Evolutionary conservation across 1,140 invertebrate species (phyloP), one percentile per base, ranked within the genome.

Genomic region (Drosophila gunungcola): DNA sequence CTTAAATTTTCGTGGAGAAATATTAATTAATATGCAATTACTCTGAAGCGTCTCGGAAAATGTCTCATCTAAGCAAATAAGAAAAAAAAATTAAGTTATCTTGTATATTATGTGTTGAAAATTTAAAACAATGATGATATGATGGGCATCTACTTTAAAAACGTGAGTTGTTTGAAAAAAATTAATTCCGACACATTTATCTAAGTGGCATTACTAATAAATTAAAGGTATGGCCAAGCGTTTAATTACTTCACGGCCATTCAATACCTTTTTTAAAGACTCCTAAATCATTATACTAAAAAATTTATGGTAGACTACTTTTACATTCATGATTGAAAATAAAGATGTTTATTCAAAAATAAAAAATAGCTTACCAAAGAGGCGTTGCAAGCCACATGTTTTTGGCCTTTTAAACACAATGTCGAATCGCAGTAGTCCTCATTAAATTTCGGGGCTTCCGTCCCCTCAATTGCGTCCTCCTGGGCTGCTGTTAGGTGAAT

Each of bases 351-450:
- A 39, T 12, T 0, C 7, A 13, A 3, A 27, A 10, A 13, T 29
- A 4, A 7, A 2, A 13, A 41, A 0, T 29, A 42, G 36, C 56
- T 52, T n/a, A 64, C 61, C 13, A 4, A 6, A 29, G 55, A n/a
- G 5, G 3, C 39, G 1, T 68, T 45, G 13, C 64, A 68, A 2
- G 60, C 64, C 3, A 64, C 60, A 65, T 68, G 64, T 0, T 3
- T 6, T 2, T 21, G 3, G 1, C 39, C 58, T 0, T n/a, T 2
- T 0, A 2, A 3, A 7, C 64, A 68, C 21, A 68, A 12, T 4
- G 61, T 43, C 5, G 32, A 11, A 12, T 64, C 46, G 13, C 64
- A 68, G 48, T 68, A 68, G 11, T 65, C 9, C 4, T 1, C 0
- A 32, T 32, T 32, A 32, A 1, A 32, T 32, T 5, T 7, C 29